phyloP scores from a whole-genome alignment of 2,113 vertebrate genomes.

The Spheniscus mendiculus region DNA sequence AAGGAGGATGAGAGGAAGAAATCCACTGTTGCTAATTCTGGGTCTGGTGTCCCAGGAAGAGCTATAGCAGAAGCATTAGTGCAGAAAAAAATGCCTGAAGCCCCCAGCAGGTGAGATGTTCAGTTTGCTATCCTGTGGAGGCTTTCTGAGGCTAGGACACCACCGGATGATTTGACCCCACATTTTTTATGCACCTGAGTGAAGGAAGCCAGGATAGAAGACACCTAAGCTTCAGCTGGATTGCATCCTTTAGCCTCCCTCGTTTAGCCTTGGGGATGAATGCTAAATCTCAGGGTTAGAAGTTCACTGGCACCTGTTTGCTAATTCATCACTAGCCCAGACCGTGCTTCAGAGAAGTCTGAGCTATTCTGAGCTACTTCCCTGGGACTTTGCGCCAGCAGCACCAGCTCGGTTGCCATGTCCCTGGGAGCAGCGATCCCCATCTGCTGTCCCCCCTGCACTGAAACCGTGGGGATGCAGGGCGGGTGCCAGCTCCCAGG shows the following conservation, averaged over 20 bases:
- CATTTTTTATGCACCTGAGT: not conserved
- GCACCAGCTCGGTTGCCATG: not conserved
- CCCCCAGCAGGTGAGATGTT: fast-evolving
- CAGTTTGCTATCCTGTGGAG: not conserved
- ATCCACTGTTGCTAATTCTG: not conserved
- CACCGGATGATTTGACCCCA: not conserved
- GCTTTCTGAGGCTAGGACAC: not conserved
- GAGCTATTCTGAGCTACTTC: not conserved
- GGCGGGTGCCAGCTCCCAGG: not conserved
- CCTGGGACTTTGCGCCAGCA: not conserved
- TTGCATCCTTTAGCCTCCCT: not conserved
- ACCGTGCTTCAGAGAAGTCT: not conserved
- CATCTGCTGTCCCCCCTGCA: not conserved
- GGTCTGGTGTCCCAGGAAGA: not conserved
- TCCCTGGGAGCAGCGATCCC: too few relatives aligned
- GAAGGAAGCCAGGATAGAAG: not conserved
- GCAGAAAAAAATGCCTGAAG: not conserved
- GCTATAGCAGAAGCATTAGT: not conserved
- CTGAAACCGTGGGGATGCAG: not conserved
- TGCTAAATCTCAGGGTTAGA: not conserved
- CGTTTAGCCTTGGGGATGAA: not conserved
- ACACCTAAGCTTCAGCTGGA: not conserved
- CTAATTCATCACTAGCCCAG: not conserved
- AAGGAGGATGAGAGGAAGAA: not conserved
- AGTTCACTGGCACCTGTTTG: not conserved